Evolutionary conservation across 2,113 vertebrate species (phyloP), one percentile per base, ranked within the genome.

Genomic region (Cathartes aura): DNA sequence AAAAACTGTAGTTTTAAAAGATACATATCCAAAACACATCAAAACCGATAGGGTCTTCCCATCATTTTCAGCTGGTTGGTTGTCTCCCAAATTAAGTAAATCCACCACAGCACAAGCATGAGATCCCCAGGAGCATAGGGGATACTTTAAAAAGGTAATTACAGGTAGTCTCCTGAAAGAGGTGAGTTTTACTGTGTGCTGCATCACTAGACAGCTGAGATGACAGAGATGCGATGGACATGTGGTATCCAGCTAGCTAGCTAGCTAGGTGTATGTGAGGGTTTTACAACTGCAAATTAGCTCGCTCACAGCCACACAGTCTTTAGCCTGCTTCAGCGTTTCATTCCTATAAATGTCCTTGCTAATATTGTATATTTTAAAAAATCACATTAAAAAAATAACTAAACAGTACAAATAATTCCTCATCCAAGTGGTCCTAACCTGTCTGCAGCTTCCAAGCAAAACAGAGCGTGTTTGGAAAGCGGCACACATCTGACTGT

Each of bases 391-490:
- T 74, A 56, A 68, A 79, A 94, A 92, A 91, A 88, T 26, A 92
- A 79, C 93, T 38, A 86, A 97, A 70, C 82, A 83, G 91, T 91
- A 95, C 89, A 97, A 98, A 98, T 68, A 96, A 93, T 83, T 95
- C 95, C 85, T 73, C 58, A 81, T 83, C 95, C 95, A 95, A 97
- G 55, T 29, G 52, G 88, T 96, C 87, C 96, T 78, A 91, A 95
- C 84, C 90, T 93, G 95, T 72, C 89, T 89, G 85, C 52, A 79
- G 43, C 78, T 94, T 98, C 96, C 97, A 96, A 97, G 93, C n/a
- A 74, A 97, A 98, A 95, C 68, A 92, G 96, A 82, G 86, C 71
- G 70, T 98, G 71, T 96, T 98, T 97, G 94, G 81, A 86, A 30
- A 90, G 87, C 67, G 17, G 59, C 47, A 6, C 56, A 50, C 89